phyloP scores from a whole-genome alignment of 2,797 vertebrate species.

The Pseudomugil gertrudae region DNA sequence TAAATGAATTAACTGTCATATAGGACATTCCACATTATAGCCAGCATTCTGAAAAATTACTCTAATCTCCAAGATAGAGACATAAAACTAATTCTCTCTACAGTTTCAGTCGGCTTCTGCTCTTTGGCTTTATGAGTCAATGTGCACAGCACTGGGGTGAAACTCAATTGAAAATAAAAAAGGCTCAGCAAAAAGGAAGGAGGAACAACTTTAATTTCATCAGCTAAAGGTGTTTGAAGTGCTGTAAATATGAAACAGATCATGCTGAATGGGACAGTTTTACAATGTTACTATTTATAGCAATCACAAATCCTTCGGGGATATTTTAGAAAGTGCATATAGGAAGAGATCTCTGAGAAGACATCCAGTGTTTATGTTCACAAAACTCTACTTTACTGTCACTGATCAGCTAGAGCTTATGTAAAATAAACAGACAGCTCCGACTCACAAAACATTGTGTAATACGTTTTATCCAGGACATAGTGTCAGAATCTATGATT shows the following conservation, averaged over 20 bases:
- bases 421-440: neutral
- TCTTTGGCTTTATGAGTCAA: constrained; percentile 45
- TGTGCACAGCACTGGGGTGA: constrained; percentile 19
- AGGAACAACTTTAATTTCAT: constrained; percentile 29
- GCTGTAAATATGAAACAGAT: constrained; percentile 39
- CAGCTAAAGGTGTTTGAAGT: constrained; percentile 25
- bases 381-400: neutral
- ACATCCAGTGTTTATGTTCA: neutral
- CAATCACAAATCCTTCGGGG: constrained; percentile 8
- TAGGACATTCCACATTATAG: neutral
- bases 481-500: neutral
- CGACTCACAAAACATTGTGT: neutral
- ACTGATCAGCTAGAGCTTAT: neutral
- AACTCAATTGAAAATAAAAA: constrained; percentile 20
- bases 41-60: constrained; percentile 16
- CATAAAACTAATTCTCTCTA: constrained; percentile 35
- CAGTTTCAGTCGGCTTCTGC: constrained; percentile 45
- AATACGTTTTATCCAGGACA: neutral
- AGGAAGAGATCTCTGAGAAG: neutral
- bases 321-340: neutral
- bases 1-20: constrained; percentile 25
- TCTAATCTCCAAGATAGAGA: constrained; percentile 15
- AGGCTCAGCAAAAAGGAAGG: constrained; percentile 28
- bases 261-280: constrained; percentile 33
- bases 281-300: constrained; percentile 29